Conservation (phyloP, 2,797 vertebrate species). For the Etheostoma perlongum region DNA sequence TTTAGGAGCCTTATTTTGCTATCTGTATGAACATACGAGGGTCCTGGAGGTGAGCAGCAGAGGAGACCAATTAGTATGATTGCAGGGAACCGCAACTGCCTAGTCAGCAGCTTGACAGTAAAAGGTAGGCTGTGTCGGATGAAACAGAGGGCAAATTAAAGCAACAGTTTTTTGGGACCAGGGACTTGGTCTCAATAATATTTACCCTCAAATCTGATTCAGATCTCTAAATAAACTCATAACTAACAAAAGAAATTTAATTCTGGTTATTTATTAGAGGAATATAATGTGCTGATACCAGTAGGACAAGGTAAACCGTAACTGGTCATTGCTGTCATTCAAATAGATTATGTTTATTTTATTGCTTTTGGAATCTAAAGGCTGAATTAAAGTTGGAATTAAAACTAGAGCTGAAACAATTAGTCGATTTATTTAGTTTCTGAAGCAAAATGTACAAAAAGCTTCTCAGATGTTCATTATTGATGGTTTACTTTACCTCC, state of each 20-base stretch:
- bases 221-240: conserved; percentile 15
- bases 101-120: conserved; percentile 81
- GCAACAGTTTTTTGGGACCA: conserved; percentile 44
- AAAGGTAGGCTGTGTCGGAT: conserved; percentile 65
- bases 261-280: neutral
- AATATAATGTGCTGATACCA: conserved; percentile 1
- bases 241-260: conserved; percentile 10
- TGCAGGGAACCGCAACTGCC: conserved; percentile 80
- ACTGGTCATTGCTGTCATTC: conserved; percentile 44
- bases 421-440: too few relatives aligned
- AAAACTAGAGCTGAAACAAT: neutral
- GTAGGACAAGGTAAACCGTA: conserved; percentile 20
- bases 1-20: conserved; percentile 85
- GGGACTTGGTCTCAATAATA: conserved; percentile 37
- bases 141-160: conserved; percentile 68
- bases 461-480: neutral
- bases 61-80: conserved; percentile 88
- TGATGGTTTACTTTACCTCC: neutral
- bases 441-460: neutral
- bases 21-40: conserved; percentile 85
- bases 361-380: neutral
- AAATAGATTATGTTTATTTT: conserved; percentile 28
- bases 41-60: conserved; percentile 85
- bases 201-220: conserved; percentile 25
- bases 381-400: neutral